Evolutionary conservation across 2,888 invertebrate genomes (phyloP), one percentile per base, ranked within the genome.

Genomic region (Dermolepida albohirtum): DNA sequence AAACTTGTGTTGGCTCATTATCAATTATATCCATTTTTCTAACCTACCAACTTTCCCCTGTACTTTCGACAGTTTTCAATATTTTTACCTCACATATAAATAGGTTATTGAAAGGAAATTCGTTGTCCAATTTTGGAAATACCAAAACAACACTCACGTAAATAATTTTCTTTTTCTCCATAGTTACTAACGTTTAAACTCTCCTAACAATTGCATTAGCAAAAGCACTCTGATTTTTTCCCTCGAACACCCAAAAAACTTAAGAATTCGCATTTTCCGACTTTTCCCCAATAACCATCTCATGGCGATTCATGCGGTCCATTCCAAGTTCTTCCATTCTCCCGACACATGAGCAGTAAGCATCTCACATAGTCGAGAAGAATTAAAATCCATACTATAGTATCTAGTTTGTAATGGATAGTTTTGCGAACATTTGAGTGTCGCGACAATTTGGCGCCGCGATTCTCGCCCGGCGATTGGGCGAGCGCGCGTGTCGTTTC

Each of bases 391-490:
- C 77, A 75, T 69, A 64, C 73, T 74, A 74, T 63, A 72, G 73
- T 74, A 73, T 75, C 74, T 70, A 74, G 74, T 76, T 76, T 75
- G 77, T 78, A 79, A 79, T 79, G 76, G 75, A 77, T 78, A 74
- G 74, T 78, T 77, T 72, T 75, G 74, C 73, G 75, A 77, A 81
- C 79, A 77, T 82, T 82, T 78, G 79, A 82, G 78, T 75, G 80
- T 77, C 81, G 81, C 82, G 83, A 80, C 83, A 78, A 73, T 79
- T 81, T 79, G 83, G 81, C 83, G 82, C 82, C 81, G 77, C 72
- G 74, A 43, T 72, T 74, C 67, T 70, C 52, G 66, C 49, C 57
- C 62, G 70, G 72, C 71, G 72, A 76, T 78, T 77, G 76, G 77
- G 52, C 47, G 52, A 65, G 12, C 54, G 65, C 67, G 43, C 62